Base-by-base conservation (phyloP, 2,113 vertebrate genomes). In the Crotalus tigris region DNA sequence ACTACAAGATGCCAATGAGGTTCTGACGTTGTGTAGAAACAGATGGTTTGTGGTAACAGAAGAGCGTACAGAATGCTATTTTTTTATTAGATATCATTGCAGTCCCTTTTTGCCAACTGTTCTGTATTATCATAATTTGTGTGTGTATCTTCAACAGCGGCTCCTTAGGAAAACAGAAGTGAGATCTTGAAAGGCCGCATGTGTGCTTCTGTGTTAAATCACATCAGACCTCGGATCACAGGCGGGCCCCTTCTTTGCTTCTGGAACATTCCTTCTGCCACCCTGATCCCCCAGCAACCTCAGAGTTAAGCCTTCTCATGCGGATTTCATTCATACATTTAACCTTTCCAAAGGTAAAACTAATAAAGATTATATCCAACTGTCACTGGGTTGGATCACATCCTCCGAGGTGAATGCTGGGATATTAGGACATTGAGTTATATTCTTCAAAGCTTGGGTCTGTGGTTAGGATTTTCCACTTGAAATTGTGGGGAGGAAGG, bases 71-170 rank as follows among this genome's bases (percentile, higher is more conserved):
- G 93, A 95, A 95, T 53, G 88, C 64, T 93, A 92, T 90, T 91
- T 90, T 90, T 92, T 95, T 95, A 89, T 69, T 85, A 94, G 94
- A 69, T 96, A 95, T 95, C 24, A 44, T 90, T 93, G 58, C 94
- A 94, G 54, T 95, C 93, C 69, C 53, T 91, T 81, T 94, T 95
- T 95, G 53, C 94, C 95, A 95, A 96, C 95, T 97, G 96, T 95
- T 95, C 94, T 93, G 95, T 95, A 96, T 97, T 96, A 96, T 92
- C 95, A 92, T 96, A 96, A 97, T 96, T 95, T 95, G 92, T 94
- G 92, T 93, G 91, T 90, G 92, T 91, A 59, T 96, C 93, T 97
- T 96, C 95, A 94, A 55, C 94, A 61, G 90, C 95, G 91, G 95
- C 94, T 92, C 96, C 92, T 96, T 97, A 94, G 90, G 93, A 97